Evolutionary conservation across 2,113 vertebrate species (phyloP), one percentile per base, ranked within the genome.

Genomic region (rabbit (Oryctolagus cuniculus)): DNA sequence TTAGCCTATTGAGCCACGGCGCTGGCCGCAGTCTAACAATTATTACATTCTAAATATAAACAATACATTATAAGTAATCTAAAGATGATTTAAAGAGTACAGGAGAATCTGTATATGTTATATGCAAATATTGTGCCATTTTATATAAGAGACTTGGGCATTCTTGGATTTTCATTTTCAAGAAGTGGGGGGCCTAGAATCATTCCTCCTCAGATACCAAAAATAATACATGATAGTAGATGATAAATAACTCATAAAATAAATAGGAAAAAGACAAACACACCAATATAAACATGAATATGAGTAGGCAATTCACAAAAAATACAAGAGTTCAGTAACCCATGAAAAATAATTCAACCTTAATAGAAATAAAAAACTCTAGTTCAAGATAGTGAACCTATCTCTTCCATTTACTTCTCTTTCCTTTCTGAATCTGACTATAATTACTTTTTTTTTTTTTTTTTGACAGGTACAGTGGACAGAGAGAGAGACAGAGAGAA

Each of bases 181-280:
- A 58, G 55, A 58, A 58, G 24, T 49, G 55, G 55, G 10, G 66
- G 22, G 77, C 9, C 31, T 70, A 36, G 31, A 69, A 17, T 24
- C 16, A 69, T 5, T 69, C 25, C 25, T n/a, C 34, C 10, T 19
- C 29, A 15, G 51, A 72, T 44, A 72, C 34, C 78, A 81, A 81
- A 27, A 19, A 29, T 44, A 44, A 44, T 8, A 7, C 44, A n/a
- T 22, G 19, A 25, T 5, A 58, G 21, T 34, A 44, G 34, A 79
- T n/a, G 49, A 49, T 77, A 75, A 95, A 38, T 25, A 72, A 73
- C 44, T 70, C 51, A 27, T 85, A 61, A 58, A 75, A 38, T 77
- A 72, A 82, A 91, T n/a, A 69, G 38, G 24, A 66, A 84, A 67
- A 24, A 66, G 55, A 94, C 55, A 58, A 70, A 81, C 29, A 69